Conservation (phyloP, 2,888 invertebrate genomes). For the Dolichomitus sp. region DNA sequence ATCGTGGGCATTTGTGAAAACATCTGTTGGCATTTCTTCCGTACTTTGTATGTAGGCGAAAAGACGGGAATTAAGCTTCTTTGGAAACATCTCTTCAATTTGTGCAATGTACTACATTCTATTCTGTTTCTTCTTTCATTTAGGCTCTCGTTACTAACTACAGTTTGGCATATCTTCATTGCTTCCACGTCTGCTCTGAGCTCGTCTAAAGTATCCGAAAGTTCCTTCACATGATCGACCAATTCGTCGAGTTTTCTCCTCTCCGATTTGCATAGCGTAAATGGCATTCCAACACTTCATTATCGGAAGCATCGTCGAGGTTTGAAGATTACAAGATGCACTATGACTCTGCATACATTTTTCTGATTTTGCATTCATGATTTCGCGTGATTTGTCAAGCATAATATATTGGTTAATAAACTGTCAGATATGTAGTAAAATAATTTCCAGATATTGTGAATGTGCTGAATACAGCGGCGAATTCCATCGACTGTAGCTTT, state of each 20-base stretch:
- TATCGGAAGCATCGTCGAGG: conserved; percentile 15
- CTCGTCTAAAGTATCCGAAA: conserved; percentile 70
- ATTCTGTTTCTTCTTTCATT: conserved; percentile 1
- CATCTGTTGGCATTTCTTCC: conserved; percentile 45
- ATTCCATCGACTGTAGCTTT: not conserved
- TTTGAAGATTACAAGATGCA: not conserved
- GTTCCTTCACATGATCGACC: conserved; percentile 68
- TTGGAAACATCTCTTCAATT: conserved; percentile 44
- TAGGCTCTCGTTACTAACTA: not conserved
- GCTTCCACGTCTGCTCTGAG: conserved; percentile 66
- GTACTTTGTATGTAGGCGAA: conserved; percentile 28
- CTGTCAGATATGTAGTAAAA: conserved; percentile 31
- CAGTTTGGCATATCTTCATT: conserved; percentile 28
- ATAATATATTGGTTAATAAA: conserved; percentile 29
- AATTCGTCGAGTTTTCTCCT: conserved; percentile 65
- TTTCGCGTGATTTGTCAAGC: conserved; percentile 11
- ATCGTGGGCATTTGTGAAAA: conserved; percentile 40
- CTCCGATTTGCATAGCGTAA: conserved; percentile 61
- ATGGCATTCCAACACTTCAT: conserved; percentile 57
- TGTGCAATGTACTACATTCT: conserved; percentile 22
- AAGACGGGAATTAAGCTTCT: conserved; percentile 34
- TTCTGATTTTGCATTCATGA: conserved; percentile 35
- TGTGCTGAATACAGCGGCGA: conserved; percentile 36
- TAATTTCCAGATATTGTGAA: conserved; percentile 13
- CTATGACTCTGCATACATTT: conserved; percentile 3